Percentiles rank a stretch among this genome's conserved stretches.
Evolutionary conservation across 2,888 invertebrate species (phyloP).

Genomic region (Onthophagus sagittarius): DNA sequence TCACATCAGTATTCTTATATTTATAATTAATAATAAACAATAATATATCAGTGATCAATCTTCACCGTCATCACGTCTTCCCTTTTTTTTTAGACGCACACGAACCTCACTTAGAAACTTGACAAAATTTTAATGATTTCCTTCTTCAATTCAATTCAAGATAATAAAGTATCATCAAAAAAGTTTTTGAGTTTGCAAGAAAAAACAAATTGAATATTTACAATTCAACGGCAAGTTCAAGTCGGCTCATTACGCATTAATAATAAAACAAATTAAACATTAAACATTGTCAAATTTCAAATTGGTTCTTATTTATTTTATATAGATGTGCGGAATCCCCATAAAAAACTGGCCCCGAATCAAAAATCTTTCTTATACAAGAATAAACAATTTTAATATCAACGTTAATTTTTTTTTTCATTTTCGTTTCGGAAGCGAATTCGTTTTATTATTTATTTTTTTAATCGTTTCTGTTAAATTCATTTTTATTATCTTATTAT

Average conservation of each 20-base stretch:
- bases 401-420: slow-evolving; percentile 34
- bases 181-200: neutral
- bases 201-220: slow-evolving; percentile 10
- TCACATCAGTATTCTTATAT: slow-evolving; percentile 60
- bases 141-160: slow-evolving; percentile 17
- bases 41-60: slow-evolving; percentile 49
- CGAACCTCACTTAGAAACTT: slow-evolving; percentile 44
- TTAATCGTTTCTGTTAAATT: too few relatives aligned
- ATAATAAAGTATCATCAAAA: neutral
- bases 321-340: slow-evolving; percentile 35
- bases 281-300: slow-evolving; percentile 45
- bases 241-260: slow-evolving; percentile 6
- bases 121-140: slow-evolving; percentile 44
- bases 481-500: neutral
- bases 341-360: slow-evolving; percentile 36
- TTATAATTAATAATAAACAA: slow-evolving; percentile 51
- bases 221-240: slow-evolving; percentile 13
- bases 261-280: slow-evolving; percentile 1
- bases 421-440: neutral
- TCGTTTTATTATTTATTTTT: too few relatives aligned
- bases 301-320: slow-evolving; percentile 26
- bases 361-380: slow-evolving; percentile 43
- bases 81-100: slow-evolving; percentile 42
- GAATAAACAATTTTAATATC: slow-evolving; percentile 43
- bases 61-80: slow-evolving; percentile 41